Evolutionary conservation across 2,797 vertebrate genomes (phyloP).

Genomic region (Melanotaenia trifasciata): DNA sequence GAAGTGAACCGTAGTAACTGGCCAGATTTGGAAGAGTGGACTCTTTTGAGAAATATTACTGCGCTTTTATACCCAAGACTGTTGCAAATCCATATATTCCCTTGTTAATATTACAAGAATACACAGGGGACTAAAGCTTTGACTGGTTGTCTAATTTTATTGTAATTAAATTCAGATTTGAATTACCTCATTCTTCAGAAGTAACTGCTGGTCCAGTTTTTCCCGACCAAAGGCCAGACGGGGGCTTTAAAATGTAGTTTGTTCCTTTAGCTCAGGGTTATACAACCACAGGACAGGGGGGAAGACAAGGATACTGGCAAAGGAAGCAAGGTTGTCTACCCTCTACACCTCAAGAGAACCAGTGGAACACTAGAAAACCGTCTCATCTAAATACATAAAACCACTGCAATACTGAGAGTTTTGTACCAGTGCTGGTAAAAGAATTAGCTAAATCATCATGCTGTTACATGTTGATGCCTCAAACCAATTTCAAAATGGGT

Average conservation of each 20-base stretch:
- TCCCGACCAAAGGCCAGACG: slow-evolving; percentile 32
- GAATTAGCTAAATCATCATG: neutral
- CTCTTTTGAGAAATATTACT: slow-evolving; percentile 46
- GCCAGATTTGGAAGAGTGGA: slow-evolving; percentile 30
- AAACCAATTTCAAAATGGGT: neutral
- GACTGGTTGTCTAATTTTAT: slow-evolving; percentile 11
- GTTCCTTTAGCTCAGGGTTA: slow-evolving; percentile 36
- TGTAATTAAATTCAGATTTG: slow-evolving; percentile 35
- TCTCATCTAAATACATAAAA: neutral
- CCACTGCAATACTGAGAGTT: neutral
- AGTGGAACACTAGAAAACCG: neutral
- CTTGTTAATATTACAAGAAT: slow-evolving; percentile 28
- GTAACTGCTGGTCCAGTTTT: slow-evolving; percentile 39
- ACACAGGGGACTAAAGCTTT: slow-evolving; percentile 19
- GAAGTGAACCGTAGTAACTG: slow-evolving; percentile 49
- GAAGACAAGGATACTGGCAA: neutral
- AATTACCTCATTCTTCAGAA: slow-evolving; percentile 29
- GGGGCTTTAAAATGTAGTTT: slow-evolving; percentile 35
- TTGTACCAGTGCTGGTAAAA: neutral
- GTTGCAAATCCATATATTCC: slow-evolving; percentile 23
- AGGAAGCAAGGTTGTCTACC: slow-evolving; percentile 26
- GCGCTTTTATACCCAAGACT: slow-evolving; percentile 22
- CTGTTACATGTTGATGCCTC: neutral
- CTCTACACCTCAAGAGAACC: slow-evolving; percentile 8
- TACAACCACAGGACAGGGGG: slow-evolving; percentile 2